Base-by-base conservation (phyloP, 2,888 invertebrate genomes). In the Disparrhopalites patrizii region DNA sequence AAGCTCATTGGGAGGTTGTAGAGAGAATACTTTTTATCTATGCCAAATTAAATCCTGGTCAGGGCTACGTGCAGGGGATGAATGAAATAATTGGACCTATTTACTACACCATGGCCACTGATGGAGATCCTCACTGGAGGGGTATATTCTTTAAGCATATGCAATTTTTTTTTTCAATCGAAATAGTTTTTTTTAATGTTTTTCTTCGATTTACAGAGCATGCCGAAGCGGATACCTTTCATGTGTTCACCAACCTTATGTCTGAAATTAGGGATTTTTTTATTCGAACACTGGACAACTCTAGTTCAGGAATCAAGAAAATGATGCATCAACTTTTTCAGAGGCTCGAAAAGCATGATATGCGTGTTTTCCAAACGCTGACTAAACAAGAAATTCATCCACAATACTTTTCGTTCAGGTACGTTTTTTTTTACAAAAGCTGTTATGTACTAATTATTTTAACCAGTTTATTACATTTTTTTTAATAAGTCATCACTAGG, bases 51-150 rank as follows among this genome's bases (percentile, higher is more conserved):
- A 99, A 99, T 83, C 95, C 97, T 0, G 98, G 98, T 0, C 95
- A 97, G 78, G 89, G 68, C 43, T 92, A 93, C 78, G 93, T 93
- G 0, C 92, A 98, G 82, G 99, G 99, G 62, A 99, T 99, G 98
- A 99, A 99, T 81, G 99, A 99, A 81, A 95, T 99, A 76, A 88
- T 99, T 51, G 99, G 97, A 0, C 98, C 98, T 7, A 93, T 99
- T 77, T 99, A 99, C 81, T 95, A 96, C 80, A 90, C 93, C 0
- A 93, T 99, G 80, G 97, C 98, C 7, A 90, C 88, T 25, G 94
- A 98, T 81, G 85, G 90, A 0, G 86, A 93, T 79, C 79, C 83
- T 30, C 84, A 86, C 58, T 91, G 87, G 83, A 84, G 91, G 83
- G 86, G 93, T 93, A 78, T 78, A 68, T 47, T 30, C 18, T 68